Conservation (phyloP, 2,113 vertebrate species). For the Pristiophorus japonicus region DNA sequence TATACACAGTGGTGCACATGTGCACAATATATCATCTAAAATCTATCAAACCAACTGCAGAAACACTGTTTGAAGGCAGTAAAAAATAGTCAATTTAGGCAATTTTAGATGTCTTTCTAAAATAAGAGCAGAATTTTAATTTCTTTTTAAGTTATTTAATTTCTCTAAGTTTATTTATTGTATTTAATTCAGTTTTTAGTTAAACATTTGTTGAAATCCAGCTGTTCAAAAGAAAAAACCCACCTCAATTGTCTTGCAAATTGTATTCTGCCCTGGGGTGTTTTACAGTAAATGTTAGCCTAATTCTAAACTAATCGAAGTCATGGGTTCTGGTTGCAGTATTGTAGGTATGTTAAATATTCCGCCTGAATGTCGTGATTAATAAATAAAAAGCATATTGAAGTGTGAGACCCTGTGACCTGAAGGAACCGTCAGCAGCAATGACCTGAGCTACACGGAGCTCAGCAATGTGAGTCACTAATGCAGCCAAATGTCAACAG, state of each 20-base stretch:
- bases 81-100: background rate
- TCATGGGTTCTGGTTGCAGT: background rate
- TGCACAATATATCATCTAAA: background rate
- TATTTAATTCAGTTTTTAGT: too few relatives aligned
- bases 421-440: background rate
- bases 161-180: too few relatives aligned
- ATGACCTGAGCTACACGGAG: background rate
- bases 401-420: background rate
- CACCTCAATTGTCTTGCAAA: background rate
- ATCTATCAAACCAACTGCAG: background rate
- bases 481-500: background rate
- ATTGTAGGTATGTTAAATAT: background rate
- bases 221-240: too few relatives aligned
- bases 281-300: background rate
- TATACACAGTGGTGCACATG: background rate
- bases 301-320: background rate
- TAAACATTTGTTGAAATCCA: too few relatives aligned
- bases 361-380: background rate
- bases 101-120: background rate
- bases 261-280: background rate
- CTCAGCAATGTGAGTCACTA: background rate
- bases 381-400: background rate
- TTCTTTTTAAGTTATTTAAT: background rate
- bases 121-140: background rate
- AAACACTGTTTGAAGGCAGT: background rate